Evolutionary conservation across 2,888 invertebrate species (phyloP), one percentile per base, ranked within the genome.

Genomic region (Drosophila prolongata): DNA sequence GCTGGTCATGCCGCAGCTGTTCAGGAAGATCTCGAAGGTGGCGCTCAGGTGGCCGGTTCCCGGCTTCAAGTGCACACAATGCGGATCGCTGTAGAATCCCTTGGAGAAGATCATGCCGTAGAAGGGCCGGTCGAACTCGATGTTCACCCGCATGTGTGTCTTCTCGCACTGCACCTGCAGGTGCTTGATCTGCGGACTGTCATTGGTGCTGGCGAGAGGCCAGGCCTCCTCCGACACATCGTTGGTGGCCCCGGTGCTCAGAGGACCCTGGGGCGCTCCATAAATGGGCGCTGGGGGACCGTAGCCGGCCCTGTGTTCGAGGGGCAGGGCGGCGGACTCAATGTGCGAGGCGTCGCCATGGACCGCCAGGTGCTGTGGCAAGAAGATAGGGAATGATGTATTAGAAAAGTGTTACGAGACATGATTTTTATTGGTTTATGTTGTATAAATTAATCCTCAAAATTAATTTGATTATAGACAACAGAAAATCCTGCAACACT

Each of bases 31-130:
- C 93, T 98, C 98, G 89, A 98, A 98, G 2, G 97, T 98, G 37
- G 97, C 97, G 91, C 97, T 97, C 56, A 98, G 93, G 86, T 97
- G 97, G 11, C 98, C 98, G 0, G 97, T 97, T 27, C 97, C 97
- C 0, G 98, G 97, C 87, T 97, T 97, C 74, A 98, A 93, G 90
- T 98, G 98, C 79, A 98, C 97, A 91, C 98, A 98, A 90, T 97
- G 97, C 1, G 96, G 94, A 90, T 98, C 98, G 90, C 97, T 97
- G 93, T 97, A 97, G 93, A 96, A 97, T 65, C 97, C 98, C 93
- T 98, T 98, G 72, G 97, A 97, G 93, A 98, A 98, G 90, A 98
- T 98, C 96, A 98, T 97, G 35, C 98, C 98, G 91, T 98, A 97
- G 93, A 98, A 98, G 13, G 98, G 98, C 52, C 98, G 94, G 92